Evolutionary conservation across 1,140 invertebrate genomes (phyloP).

Genomic region (Papilio aristodemus): DNA sequence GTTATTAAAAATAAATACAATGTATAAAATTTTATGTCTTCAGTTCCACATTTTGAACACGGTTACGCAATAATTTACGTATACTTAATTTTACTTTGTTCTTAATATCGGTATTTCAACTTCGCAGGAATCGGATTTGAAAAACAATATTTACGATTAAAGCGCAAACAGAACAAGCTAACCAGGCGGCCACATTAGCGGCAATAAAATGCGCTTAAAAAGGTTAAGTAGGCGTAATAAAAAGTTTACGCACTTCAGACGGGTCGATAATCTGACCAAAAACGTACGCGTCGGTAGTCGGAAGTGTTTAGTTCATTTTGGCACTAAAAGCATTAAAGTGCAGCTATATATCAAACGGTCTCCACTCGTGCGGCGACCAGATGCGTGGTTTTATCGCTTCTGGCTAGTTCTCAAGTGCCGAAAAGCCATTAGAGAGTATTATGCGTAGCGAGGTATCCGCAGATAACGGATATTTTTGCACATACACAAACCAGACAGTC

Average conservation of each 20-base stretch:
- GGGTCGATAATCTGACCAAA: slow-evolving; percentile 34
- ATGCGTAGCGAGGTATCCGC: slow-evolving; percentile 58
- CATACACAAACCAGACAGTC: slow-evolving; percentile 25
- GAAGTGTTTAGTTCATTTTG: slow-evolving; percentile 54
- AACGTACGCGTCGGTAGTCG: slow-evolving; percentile 37
- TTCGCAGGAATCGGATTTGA: neutral
- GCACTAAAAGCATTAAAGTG: slow-evolving; percentile 64
- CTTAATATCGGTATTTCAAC: neutral
- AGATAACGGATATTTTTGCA: slow-evolving; percentile 64
- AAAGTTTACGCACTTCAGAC: slow-evolving; percentile 16
- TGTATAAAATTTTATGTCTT: neutral
- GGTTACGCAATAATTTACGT: no score
- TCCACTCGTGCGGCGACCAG: slow-evolving; percentile 59
- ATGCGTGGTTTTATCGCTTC: slow-evolving; percentile 70
- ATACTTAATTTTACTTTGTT: slow-evolving; percentile 6
- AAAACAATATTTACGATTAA: slow-evolving; percentile 6
- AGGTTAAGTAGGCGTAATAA: slow-evolving; percentile 25
- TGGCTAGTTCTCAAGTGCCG: slow-evolving; percentile 75
- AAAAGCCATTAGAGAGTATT: slow-evolving; percentile 72
- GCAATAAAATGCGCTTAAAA: slow-evolving; percentile 4
- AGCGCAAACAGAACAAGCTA: neutral
- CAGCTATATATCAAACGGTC: slow-evolving; percentile 64
- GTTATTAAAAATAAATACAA: no score
- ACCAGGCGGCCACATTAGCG: neutral
- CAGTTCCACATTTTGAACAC: neutral